These are phyloP conservation scores for Otolemur garnettii DNA, from an alignment of 2,113 vertebrate species.

Conservation along the genomic window DNA sequence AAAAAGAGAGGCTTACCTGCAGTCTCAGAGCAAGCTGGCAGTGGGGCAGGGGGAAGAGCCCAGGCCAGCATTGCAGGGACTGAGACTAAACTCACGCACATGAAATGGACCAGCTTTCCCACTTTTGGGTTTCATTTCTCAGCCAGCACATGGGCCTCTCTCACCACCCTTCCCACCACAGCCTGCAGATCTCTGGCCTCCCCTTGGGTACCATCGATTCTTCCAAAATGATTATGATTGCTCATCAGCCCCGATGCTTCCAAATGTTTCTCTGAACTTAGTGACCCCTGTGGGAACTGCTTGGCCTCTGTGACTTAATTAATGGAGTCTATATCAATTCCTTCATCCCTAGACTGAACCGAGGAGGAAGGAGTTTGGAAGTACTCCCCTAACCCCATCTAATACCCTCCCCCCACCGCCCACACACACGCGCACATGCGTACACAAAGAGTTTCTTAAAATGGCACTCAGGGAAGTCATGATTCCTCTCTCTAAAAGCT, in stretches of 20 bases:
- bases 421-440: neutral
- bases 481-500: neutral
- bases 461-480: neutral
- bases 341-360: neutral
- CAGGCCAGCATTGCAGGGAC: neutral
- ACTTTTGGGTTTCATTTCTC: neutral
- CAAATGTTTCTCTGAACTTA: slow-evolving; percentile 18
- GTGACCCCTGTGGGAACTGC: neutral
- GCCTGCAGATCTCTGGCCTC: neutral
- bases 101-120: neutral
- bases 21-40: neutral
- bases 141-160: neutral
- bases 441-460: neutral
- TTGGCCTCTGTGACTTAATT: neutral
- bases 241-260: neutral
- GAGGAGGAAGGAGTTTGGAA: neutral
- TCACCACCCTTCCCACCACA: neutral
- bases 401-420: neutral
- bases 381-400: neutral
- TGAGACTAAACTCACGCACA: neutral
- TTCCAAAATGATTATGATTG: neutral
- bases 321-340: neutral
- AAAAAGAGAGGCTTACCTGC: neutral
- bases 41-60: neutral
- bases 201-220: slow-evolving; percentile 40